A percentile compares a stretch with the other conserved stretches of the same genome.
Conservation (phyloP, 2,113 vertebrate genomes). For the Labrus mixtus region DNA sequence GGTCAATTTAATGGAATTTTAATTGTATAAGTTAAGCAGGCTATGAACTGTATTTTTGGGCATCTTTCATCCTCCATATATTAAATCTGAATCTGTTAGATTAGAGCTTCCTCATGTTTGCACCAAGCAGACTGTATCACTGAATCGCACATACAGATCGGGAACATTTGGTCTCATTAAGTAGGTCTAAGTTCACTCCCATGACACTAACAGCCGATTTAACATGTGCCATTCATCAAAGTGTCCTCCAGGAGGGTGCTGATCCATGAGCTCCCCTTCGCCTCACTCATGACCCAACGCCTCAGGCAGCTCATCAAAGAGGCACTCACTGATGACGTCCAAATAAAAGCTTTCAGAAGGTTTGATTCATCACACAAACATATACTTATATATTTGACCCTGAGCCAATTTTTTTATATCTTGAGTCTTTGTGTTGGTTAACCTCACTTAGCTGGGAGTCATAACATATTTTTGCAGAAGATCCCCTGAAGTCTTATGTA, state of each 20-base stretch:
- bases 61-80: too few relatives aligned
- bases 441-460: background rate
- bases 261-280: constrained; percentile 24
- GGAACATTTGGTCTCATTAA: background rate
- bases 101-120: background rate
- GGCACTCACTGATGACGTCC: background rate
- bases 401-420: background rate
- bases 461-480: background rate
- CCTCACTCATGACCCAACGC: constrained; percentile 30
- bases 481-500: background rate
- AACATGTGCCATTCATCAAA: background rate
- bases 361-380: background rate
- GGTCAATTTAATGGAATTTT: too few relatives aligned
- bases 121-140: background rate
- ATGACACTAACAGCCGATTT: background rate
- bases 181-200: background rate
- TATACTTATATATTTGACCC: background rate
- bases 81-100: background rate
- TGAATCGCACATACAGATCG: background rate
- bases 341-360: background rate
- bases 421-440: background rate
- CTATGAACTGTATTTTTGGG: too few relatives aligned
- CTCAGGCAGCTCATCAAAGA: background rate
- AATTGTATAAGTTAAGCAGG: too few relatives aligned
- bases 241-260: constrained; percentile 25